Conservation (phyloP, 2,888 invertebrate genomes). For the Leucozona laternaria region DNA sequence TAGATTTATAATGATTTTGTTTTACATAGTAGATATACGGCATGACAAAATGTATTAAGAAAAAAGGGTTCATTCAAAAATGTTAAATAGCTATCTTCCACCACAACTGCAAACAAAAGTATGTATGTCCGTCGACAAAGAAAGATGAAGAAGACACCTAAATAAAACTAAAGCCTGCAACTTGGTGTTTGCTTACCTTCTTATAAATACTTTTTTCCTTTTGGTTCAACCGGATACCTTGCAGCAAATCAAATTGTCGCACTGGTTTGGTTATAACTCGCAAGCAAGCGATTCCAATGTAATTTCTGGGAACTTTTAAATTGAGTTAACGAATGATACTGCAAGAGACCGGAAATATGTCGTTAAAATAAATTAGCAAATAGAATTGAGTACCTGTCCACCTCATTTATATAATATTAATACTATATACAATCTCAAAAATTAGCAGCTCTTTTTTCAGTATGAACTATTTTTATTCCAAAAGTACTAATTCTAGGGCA, state of each 20-base stretch:
- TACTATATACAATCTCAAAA: too few species aligned
- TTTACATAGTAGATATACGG: too few species aligned
- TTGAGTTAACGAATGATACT: conserved; percentile 25
- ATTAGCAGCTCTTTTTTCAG: too few species aligned
- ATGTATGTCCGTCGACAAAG: not conserved
- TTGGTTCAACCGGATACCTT: conserved; percentile 20
- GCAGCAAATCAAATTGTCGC: conserved; percentile 15
- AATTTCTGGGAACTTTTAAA: conserved; percentile 16
- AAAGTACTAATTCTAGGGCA: too few species aligned
- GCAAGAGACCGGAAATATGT: conserved; percentile 8
- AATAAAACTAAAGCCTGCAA: not conserved
- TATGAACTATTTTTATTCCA: too few species aligned
- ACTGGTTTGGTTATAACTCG: not conserved
- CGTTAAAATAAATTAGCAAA: not conserved
- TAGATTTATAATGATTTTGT: too few species aligned
- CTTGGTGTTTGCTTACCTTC: not conserved
- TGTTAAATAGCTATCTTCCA: not conserved
- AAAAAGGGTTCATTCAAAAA: not conserved
- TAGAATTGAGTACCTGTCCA: not conserved
- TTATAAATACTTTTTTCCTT: not conserved
- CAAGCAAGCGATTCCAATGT: not conserved
- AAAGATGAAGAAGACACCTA: not conserved
- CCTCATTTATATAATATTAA: too few species aligned
- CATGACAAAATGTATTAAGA: too few species aligned
- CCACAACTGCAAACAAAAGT: not conserved